Evolutionary conservation across 1,140 invertebrate species (phyloP), one percentile per base, ranked within the genome.

Genomic region (Paramacrobiotus metropolitanus): DNA sequence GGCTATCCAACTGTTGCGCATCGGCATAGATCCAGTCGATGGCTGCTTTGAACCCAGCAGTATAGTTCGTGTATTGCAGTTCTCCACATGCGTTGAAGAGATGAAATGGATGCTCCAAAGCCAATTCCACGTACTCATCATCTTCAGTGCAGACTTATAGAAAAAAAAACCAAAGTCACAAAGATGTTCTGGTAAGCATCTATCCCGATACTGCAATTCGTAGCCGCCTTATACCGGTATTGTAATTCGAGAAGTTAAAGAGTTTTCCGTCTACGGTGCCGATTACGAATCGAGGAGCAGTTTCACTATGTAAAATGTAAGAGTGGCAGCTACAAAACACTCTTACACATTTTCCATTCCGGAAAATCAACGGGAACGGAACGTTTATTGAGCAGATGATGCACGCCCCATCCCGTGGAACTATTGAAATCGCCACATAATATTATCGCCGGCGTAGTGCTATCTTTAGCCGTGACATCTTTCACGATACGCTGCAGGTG

Each of bases 1-100:
- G 74, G 71, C 62, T 21, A 65, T 65, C 44, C 30, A 63, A 64
- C 21, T 18, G 61, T 48, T 44, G 64, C 63, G 45, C 80, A 70
- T 85, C 86, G 21, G 68, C 64, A 74, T 83, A 91, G 68, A 95
- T 92, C 67, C 93, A 94, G 74, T 96, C 91, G 20, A 96, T 73
- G 70, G 87, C 91, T 55, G 81, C 88, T 45, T 81, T 78, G 75
- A 93, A 94, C 1, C 79, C 78, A 1, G 72, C 74, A 0, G 86
- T 88, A 66, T 80, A 93, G 71, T 93, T 93, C 2, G 91, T 94
- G 68, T 81, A 92, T 55, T 78, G 70, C 9, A 71, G 71, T 44
- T 65, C 68, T 1, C 75, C 76, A 70, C 74, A 76, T 18, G 73
- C 75, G 67, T 70, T 75, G 2, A 29, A 64, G 29, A 78, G 45